A percentile compares a stretch with the other conserved stretches of the same genome.
Evolutionary conservation across 2,797 vertebrate genomes (phyloP).

Genomic region (Ptychobarbus kaznakovi): DNA sequence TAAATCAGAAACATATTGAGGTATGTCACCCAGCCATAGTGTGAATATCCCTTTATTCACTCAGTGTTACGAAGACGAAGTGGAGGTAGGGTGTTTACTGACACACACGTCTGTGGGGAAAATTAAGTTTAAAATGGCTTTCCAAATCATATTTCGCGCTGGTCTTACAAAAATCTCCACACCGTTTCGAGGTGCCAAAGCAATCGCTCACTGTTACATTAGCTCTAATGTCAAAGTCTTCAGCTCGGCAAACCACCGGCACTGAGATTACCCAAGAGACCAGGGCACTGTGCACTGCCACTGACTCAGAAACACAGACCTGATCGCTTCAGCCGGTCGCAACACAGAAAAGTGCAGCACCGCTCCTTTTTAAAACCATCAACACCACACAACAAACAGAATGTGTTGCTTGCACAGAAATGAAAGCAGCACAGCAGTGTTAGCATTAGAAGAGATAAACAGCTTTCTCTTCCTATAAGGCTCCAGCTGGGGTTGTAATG

Average conservation of each 20-base stretch:
- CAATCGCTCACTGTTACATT: conserved; percentile 68
- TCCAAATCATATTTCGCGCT: conserved; percentile 60
- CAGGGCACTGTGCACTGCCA: conserved; percentile 14
- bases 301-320: conserved; percentile 58
- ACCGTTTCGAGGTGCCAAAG: conserved; percentile 60
- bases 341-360: neutral
- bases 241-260: conserved; percentile 51
- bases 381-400: conserved; percentile 22
- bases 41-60: conserved; percentile 35
- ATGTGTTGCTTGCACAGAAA: conserved; percentile 29
- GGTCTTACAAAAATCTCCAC: conserved; percentile 64
- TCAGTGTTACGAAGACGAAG: conserved; percentile 44
- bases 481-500: conserved; percentile 9
- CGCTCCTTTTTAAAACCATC: conserved; percentile 35
- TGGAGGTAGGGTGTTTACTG: conserved; percentile 28
- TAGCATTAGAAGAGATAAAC: conserved; percentile 29
- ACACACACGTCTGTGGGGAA: conserved; percentile 57
- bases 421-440: conserved; percentile 12
- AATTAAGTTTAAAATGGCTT: conserved; percentile 64
- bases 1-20: neutral
- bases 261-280: conserved; percentile 53
- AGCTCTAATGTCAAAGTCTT: conserved; percentile 65
- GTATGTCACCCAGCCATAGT: neutral
- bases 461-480: conserved; percentile 16
- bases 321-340: conserved; percentile 42